Evolutionary conservation across 1,140 invertebrate species (phyloP), one percentile per base, ranked within the genome.

Genomic region (Macrotrachela quadricornifera): DNA sequence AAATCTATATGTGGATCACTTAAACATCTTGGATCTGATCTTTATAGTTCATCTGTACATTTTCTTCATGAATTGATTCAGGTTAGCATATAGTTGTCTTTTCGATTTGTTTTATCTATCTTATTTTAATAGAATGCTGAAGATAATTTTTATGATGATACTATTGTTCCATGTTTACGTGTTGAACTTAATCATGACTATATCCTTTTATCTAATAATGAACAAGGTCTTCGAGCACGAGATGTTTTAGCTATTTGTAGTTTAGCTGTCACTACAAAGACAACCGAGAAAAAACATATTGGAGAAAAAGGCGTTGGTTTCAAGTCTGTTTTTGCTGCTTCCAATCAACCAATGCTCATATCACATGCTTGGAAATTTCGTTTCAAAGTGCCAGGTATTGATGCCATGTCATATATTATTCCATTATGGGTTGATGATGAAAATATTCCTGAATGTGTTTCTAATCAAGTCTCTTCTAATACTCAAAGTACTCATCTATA

Each of bases 221-320:
- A 51, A 51, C 44, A 36, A 44, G 49, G 49, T n/a, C 44, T 51
- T 44, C 21, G 15, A 36, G 11, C 42, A 0, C 44, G 44, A 45
- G 49, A 51, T 45, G 17, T 51, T 4, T 36, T 41, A 16, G 44
- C 49, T 9, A 51, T 51, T 16, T 51, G 49, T 37, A 44, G 41
- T 17, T 51, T 41, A 37, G 44, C 49, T 10, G 41, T 44, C 10
- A 44, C 41, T 17, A 44, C 42, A 11, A 51, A 51, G 37, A n/a
- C 40, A 45, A 30, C 3, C 21, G 44, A 51, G 44, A 30, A 42
- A 14, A 45, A 51, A 44, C 49, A 51, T 16, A 51, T 51, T 44
- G 49, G 49, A 12, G 41, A 51, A n/a, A 51, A 51, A 13, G 49
- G 49, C 37, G 21, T 51, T 37, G 49, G 49, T 15, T 51, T 51